Conservation (phyloP, 1,140 invertebrate species). For the Forficula auricularia region DNA sequence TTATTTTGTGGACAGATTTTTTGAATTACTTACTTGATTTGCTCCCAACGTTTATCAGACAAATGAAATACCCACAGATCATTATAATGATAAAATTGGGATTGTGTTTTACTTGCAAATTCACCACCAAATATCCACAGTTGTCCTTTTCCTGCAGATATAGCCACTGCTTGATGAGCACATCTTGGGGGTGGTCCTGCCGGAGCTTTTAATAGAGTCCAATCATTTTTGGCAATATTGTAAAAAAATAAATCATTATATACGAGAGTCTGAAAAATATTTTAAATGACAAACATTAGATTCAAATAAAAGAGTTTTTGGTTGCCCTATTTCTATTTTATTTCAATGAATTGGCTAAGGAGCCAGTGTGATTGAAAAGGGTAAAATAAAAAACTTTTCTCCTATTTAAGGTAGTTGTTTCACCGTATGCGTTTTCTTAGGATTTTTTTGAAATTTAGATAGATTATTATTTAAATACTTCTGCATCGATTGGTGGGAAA, state of each 20-base stretch:
- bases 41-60: conserved; percentile 70
- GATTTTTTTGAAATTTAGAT: too few species aligned
- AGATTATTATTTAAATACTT: too few species aligned
- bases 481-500: too few species aligned
- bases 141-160: conserved; percentile 50
- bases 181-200: conserved; percentile 67
- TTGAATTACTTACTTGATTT: conserved; percentile 43
- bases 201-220: conserved; percentile 61
- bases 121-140: conserved; percentile 77
- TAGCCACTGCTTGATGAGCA: conserved; percentile 64
- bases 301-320: conserved; percentile 4
- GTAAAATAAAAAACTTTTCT: too few species aligned
- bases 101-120: conserved; percentile 73
- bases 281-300: too few species aligned
- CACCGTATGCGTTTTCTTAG: too few species aligned
- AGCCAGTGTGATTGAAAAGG: too few species aligned
- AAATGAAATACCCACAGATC: conserved; percentile 78
- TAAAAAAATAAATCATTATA: conserved; percentile 76
- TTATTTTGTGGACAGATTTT: neutral
- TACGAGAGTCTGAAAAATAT: conserved; percentile 51
- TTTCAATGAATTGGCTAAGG: too few species aligned
- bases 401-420: too few species aligned
- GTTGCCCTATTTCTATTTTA: neutral
- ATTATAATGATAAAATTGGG: conserved; percentile 86
- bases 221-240: conserved; percentile 62